Evolutionary conservation across 2,113 vertebrate species (phyloP), one percentile per base, ranked within the genome.

Genomic region (Nycticebus coucang): DNA sequence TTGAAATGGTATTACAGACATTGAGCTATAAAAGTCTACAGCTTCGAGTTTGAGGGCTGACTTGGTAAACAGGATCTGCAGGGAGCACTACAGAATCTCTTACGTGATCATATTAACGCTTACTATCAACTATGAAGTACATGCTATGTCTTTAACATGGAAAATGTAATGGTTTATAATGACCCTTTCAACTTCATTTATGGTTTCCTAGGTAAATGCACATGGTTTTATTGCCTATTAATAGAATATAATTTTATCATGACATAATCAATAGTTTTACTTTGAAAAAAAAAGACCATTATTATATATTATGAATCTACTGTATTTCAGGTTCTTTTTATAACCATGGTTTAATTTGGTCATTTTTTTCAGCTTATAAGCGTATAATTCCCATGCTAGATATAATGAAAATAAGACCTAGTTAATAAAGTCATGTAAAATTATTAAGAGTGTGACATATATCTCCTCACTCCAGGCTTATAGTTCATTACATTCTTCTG

Each of bases 221-320:
- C 22, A 84, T 28, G 87, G 26, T 72, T 96, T 80, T 80, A 85
- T 59, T 80, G 15, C 11, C 19, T 15, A 12, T 26, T 87, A 62
- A 75, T 26, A 45, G 26, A 66, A 45, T 71, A 69, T 87, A 80
- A 74, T 89, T 45, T 59, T 91, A 60, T 59, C 33, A 92, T 45
- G 5, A 80, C 12, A 45, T 79, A 95, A 94, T 94, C 85, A 84
- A 92, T 82, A 88, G 41, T 86, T 79, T 62, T 12, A 26, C 35
- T 60, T 4, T 55, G 75, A 41, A 90, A 86, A 59, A 88, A 96
- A 93, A 82, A 84, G 0, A 37, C 2, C 37, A 24, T 74, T 83
- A 35, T 94, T 69, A 30, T 41, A 62, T 50, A 41, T 50, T 72
- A 86, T 59, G 4, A 10, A 81, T 86, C 6, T 13, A 78, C 26